phyloP scores from a whole-genome alignment of 2,113 vertebrate genomes.

The Monarcha castaneiventris region DNA sequence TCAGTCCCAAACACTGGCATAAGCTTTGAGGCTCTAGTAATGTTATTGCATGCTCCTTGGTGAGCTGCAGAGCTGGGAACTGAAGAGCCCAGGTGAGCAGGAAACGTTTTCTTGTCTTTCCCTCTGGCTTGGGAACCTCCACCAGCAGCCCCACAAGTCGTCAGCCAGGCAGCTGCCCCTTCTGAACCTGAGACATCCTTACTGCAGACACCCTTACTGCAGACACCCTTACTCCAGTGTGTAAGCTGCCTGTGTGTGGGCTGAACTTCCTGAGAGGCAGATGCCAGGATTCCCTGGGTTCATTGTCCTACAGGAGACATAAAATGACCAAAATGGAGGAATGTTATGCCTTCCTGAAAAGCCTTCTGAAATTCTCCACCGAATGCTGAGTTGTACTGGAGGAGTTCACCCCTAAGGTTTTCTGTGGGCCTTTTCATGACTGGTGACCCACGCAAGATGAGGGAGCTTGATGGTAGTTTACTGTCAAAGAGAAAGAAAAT shows the following conservation, averaged over 20 bases:
- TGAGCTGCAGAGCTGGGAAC: background rate
- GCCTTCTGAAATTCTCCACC: background rate
- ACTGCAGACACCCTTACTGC: background rate
- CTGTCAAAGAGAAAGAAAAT: background rate
- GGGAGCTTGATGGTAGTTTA: background rate
- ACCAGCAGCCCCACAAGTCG: background rate
- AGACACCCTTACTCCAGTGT: background rate
- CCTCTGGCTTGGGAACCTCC: background rate
- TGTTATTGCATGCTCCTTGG: background rate
- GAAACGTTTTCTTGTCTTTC: background rate
- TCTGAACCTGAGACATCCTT: background rate
- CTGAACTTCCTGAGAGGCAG: background rate
- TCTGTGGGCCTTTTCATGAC: background rate
- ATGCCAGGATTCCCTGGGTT: background rate
- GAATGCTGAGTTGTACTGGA: background rate
- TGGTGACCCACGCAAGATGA: background rate
- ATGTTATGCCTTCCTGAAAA: background rate
- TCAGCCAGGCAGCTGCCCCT: background rate
- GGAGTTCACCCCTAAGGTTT: too few species aligned
- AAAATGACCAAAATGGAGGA: background rate
- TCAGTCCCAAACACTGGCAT: background rate
- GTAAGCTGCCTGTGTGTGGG: background rate
- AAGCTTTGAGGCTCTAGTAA: background rate
- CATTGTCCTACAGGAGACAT: rapidly evolving
- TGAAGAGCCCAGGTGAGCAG: background rate